A percentile compares a stretch with the other conserved stretches of the same genome.
Conservation (phyloP, 1,140 invertebrate species). For the Telenomus remus region DNA sequence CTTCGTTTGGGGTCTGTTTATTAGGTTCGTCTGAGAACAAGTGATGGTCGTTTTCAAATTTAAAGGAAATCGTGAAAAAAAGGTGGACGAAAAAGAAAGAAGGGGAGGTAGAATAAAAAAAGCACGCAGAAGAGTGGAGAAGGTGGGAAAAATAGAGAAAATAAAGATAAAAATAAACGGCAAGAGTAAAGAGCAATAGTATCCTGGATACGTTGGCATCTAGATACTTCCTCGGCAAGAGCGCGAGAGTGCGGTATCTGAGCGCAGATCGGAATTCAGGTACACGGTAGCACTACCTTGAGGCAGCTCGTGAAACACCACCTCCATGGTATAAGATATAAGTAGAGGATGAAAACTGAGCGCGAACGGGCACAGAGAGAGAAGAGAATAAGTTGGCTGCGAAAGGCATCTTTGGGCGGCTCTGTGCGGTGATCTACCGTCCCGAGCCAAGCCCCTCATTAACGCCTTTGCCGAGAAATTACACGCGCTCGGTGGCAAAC, state of each 20-base stretch:
- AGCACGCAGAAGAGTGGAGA: constrained; percentile 15
- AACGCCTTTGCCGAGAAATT: constrained; percentile 75
- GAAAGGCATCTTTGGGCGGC: constrained; percentile 63
- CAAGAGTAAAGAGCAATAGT: constrained; percentile 60
- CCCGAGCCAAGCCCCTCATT: constrained; percentile 73
- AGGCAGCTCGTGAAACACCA: constrained; percentile 71
- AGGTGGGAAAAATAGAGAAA: constrained; percentile 10
- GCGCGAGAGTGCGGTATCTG: constrained; percentile 66
- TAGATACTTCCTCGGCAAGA: constrained; percentile 68
- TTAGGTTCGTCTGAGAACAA: too few relatives aligned
- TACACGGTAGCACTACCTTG: constrained; percentile 74
- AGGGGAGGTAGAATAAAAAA: constrained; percentile 16
- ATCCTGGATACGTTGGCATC: constrained; percentile 70
- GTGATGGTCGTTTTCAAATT: background rate
- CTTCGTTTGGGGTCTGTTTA: too few relatives aligned
- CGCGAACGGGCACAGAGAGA: constrained; percentile 43
- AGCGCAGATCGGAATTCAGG: constrained; percentile 74
- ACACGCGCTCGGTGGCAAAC: constrained; percentile 74
- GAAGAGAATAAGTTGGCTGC: constrained; percentile 49
- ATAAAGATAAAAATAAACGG: constrained; percentile 41
- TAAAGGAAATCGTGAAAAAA: background rate
- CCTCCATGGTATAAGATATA: constrained; percentile 58
- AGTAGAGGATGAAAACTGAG: constrained; percentile 45
- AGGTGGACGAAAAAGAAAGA: constrained; percentile 12
- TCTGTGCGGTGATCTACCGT: constrained; percentile 72